Base-by-base conservation (phyloP, 1,140 invertebrate species). In the Colletes latitarsis region DNA sequence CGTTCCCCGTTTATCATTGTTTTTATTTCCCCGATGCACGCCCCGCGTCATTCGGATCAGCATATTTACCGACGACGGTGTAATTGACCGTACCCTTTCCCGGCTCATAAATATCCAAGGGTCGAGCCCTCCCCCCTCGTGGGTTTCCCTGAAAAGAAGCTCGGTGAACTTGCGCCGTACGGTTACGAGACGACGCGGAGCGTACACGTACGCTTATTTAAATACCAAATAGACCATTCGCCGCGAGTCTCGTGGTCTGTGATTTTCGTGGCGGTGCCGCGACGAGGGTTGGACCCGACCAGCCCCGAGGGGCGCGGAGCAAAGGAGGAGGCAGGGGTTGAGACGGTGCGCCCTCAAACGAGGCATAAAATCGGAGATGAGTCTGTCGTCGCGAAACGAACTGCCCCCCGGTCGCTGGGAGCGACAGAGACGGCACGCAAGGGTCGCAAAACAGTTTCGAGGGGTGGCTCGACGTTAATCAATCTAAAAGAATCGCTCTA, bases 341-440 rank as follows among this genome's bases (percentile, higher is more conserved):
- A 58, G 9, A 75, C 9, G 74, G 55, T 39, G 83, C 82, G 77
- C 57, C 76, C 75, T 88, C 84, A 87, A 89, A 82, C 88, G 86
- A 88, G 81, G 82, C 84, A 88, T 88, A 88, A 89, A 89, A 89
- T 89, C 88, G 87, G 82, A 88, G 84, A 88, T 86, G 88, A 84
- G 79, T 82, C 78, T 81, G 83, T 85, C 83, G 81, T 83, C 78
- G 86, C 81, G 83, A 73, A 83, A 84, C 86, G 83, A 77, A 77
- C 58, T 43, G 60, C 39, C 30, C 30, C 68, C 12, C 55, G 43
- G 9, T 46, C 43, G 30, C 49, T 55, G 62, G 46, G 52, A 41
- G 66, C 55, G 49, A 81, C 14, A 49, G 52, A 43, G 17, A 19
- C 43, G 39, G 4, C 4, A 21, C 4, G 2, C 10, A 79, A 70